Percentiles rank a stretch among this genome's conserved stretches.
phyloP scores from a whole-genome alignment of 2,113 vertebrate species.

The Myiozetetes cayanensis region DNA sequence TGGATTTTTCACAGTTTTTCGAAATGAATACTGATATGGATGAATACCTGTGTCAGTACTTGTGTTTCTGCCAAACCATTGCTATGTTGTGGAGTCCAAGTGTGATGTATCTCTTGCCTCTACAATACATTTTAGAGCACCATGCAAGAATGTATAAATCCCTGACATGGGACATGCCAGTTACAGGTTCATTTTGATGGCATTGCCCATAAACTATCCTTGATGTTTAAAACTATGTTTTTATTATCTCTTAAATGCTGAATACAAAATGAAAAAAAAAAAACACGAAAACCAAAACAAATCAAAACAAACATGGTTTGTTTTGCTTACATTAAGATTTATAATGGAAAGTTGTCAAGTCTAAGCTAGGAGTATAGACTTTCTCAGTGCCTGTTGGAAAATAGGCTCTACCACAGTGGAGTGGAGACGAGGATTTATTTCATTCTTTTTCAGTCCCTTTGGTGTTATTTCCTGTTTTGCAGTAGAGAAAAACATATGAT shows the following conservation, averaged over 20 bases:
- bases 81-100: neutral
- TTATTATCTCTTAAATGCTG: neutral
- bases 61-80: neutral
- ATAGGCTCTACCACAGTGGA: neutral
- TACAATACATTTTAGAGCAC: neutral
- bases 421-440: neutral
- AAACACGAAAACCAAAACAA: no score
- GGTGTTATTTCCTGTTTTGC: neutral
- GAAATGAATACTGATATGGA: neutral
- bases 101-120: no score
- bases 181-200: neutral
- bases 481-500: neutral
- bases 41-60: neutral
- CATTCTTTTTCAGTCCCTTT: neutral
- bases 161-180: neutral
- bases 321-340: neutral
- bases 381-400: neutral
- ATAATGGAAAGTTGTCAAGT: neutral
- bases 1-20: constrained; percentile 14
- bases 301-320: neutral
- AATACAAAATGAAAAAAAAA: neutral
- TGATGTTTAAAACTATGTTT: neutral
- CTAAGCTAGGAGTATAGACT: neutral
- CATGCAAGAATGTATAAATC: neutral
- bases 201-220: neutral